Conservation (phyloP, 2,113 vertebrate species). For the Coptodon rendalli region DNA sequence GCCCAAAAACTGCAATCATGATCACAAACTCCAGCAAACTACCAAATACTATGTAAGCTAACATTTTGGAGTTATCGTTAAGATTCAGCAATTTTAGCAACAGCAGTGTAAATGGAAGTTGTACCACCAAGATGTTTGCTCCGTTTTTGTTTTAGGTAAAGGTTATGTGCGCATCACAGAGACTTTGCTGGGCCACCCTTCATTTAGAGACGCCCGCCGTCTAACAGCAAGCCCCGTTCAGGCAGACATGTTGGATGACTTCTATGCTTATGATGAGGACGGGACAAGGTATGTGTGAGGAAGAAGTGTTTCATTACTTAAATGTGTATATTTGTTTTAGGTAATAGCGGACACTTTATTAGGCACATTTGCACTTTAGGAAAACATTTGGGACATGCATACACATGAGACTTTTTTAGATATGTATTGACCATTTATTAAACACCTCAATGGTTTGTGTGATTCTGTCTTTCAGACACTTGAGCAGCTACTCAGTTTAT, state of each 20-base stretch:
- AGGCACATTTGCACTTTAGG: background rate
- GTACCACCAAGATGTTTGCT: background rate
- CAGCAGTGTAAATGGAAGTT: background rate
- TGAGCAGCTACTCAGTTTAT: background rate
- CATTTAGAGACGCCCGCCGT: conserved; percentile 84
- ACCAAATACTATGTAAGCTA: background rate
- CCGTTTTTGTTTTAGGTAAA: conserved; percentile 66
- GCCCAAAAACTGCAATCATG: background rate
- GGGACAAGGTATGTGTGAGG: conserved; percentile 75
- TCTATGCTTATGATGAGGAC: conserved; percentile 98
- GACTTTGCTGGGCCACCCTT: conserved; percentile 83
- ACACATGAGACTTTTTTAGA: background rate
- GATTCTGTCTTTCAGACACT: background rate
- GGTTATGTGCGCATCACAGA: conserved; percentile 96
- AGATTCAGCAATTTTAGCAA: background rate
- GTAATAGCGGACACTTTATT: background rate
- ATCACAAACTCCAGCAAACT: background rate
- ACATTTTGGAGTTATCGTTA: background rate
- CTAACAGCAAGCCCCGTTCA: conserved; percentile 89
- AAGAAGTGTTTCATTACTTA: background rate
- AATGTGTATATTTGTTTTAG: background rate
- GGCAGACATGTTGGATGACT: conserved; percentile 88
- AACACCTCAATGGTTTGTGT: background rate
- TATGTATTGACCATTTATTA: background rate
- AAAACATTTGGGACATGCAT: background rate